Percentiles rank a stretch among this genome's conserved stretches.
Conservation (phyloP, 2,888 invertebrate species). For the Drosophila kanekoi region DNA sequence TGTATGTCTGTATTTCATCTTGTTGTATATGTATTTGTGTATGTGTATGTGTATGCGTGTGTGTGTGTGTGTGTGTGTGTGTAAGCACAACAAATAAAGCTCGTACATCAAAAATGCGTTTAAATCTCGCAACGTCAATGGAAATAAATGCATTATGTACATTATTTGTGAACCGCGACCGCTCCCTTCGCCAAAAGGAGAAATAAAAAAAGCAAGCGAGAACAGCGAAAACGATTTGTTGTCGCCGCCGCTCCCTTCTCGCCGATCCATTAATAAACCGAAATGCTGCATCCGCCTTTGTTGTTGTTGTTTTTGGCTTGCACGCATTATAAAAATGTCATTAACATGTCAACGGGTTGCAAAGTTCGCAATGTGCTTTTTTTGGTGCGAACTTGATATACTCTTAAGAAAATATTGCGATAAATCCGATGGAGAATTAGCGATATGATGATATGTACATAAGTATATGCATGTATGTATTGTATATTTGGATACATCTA, state of each 20-base stretch:
- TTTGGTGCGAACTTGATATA: constrained; percentile 29
- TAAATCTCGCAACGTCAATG: constrained; percentile 75
- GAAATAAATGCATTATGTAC: constrained; percentile 67
- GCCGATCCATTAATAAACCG: constrained; percentile 69
- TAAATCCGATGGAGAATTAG: constrained; percentile 25
- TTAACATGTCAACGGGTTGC: constrained; percentile 77
- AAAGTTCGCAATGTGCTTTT: constrained; percentile 58
- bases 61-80: background rate
- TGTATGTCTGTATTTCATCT: constrained; percentile 11
- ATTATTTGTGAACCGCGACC: constrained; percentile 57
- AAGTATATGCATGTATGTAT: background rate
- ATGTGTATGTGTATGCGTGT: background rate
- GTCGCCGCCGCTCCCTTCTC: constrained; percentile 49
- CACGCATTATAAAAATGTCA: constrained; percentile 77
- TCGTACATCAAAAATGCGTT: constrained; percentile 78
- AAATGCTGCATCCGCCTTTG: constrained; percentile 77
- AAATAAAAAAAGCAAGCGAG: constrained; percentile 40
- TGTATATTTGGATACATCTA: background rate
- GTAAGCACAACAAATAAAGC: constrained; percentile 46
- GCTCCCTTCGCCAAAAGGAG: constrained; percentile 69
- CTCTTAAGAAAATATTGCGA: constrained; percentile 18
- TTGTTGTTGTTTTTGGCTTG: constrained; percentile 46
- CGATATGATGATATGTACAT: constrained; percentile 5
- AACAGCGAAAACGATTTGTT: constrained; percentile 58
- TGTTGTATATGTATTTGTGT: constrained; percentile 2